Base-by-base conservation (phyloP, 1,140 invertebrate genomes). In the Zaprionus nigranus region DNA sequence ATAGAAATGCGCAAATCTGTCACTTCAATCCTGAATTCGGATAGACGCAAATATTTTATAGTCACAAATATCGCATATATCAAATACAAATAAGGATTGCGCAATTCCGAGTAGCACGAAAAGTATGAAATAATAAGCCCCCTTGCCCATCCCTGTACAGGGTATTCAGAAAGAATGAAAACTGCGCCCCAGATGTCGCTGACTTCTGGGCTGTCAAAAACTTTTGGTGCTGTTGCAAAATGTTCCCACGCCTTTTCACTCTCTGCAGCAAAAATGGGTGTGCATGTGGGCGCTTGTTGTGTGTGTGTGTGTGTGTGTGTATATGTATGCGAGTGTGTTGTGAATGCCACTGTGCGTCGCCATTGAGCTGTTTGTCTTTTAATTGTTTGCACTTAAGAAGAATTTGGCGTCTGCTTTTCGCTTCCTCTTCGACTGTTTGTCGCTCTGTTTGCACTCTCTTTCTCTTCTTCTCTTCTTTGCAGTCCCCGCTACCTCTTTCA, bases 311-410 rank as follows among this genome's bases (percentile, higher is more conserved):
- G 57, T 53, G 58, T 60, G 34, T 46, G 54, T 65, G 49, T 43
- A 34, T 67, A 36, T 78, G 56, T 59, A 38, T 49, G 56, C 40
- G 60, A 34, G 30, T 34, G 11, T 60, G 38, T 58, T 34, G 63
- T 49, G 20, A 38, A 60, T 34, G 30, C 51, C 57, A 43, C 49
- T 60, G 72, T 61, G 70, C 57, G 67, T 61, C 57, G 68, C 63
- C 82, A 85, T 85, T 81, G 84, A 88, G 84, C 85, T 88, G 84
- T 88, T 88, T 88, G 84, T 85, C 79, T 88, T 88, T 88, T 88
- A 88, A 88, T 88, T 88, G 84, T 88, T 88, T 88, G 84, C 84
- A 88, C 84, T 88, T 88, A 84, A 84, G 85, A 75, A 59, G 60
- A 75, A 75, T 75, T 71, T 71, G 53, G 54, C 78, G 66, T 71